Percentiles rank a stretch among this genome's conserved stretches.
phyloP scores from a whole-genome alignment of 2,888 invertebrate genomes.

The Galeruca laticollis region DNA sequence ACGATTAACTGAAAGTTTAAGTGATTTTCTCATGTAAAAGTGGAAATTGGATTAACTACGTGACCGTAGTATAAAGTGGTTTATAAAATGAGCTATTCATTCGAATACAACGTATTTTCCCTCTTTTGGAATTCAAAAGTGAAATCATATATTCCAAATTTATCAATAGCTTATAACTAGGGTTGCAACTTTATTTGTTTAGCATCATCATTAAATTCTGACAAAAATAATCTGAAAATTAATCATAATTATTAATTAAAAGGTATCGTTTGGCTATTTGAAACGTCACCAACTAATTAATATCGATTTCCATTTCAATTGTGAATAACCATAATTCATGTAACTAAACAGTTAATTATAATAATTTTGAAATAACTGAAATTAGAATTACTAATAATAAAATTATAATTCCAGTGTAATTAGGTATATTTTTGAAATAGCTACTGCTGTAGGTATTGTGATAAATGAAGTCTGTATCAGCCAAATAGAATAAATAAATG shows the following conservation, averaged over 20 bases:
- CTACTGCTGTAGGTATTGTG: no score
- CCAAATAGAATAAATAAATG: no score
- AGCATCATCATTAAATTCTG: background rate
- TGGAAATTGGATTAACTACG: no score
- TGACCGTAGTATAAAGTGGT: no score
- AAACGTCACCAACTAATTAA: background rate
- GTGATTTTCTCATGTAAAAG: no score
- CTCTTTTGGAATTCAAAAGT: no score
- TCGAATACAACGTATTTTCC: no score
- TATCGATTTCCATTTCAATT: background rate
- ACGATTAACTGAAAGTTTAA: no score
- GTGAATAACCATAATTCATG: background rate
- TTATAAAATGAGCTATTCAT: no score
- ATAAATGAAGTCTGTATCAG: no score
- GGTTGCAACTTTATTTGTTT: background rate
- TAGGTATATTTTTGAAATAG: no score
- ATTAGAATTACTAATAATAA: background rate
- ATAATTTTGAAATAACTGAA: background rate
- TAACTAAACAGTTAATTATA: background rate
- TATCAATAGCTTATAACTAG: background rate
- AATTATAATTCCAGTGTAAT: background rate
- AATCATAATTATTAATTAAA: background rate
- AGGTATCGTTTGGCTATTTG: background rate
- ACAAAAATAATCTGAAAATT: background rate
- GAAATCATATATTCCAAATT: no score